Base-by-base conservation (phyloP, 2,888 invertebrate species). In the Margaritifera margaritifera region DNA sequence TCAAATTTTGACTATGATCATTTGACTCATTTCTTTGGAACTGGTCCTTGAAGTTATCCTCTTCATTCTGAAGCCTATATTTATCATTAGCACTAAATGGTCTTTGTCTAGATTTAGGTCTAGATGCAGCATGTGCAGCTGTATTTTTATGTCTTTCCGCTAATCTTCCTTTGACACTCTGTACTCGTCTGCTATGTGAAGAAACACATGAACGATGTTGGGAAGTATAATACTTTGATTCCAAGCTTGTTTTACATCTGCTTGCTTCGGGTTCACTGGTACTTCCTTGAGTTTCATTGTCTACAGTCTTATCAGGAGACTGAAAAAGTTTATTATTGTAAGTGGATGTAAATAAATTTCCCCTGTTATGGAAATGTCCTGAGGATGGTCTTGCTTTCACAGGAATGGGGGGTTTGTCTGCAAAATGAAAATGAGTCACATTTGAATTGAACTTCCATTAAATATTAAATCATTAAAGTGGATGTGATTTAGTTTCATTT, bases 111-210 rank as follows among this genome's bases (percentile, higher is more conserved):
- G 51, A 18, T 27, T 25, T 59, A 60, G 50, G 62, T 27, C n/a
- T 31, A 20, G 51, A 15, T 27, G 42, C 57, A 57, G 57, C n/a
- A 18, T 53, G 52, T 25, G 31, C 42, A 59, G 19, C 8, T 63
- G 56, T n/a, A 22, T 50, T 62, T 62, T 67, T 55, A 62, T 71
- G 56, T 73, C 72, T 58, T 56, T 72, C 56, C 55, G 53, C 50
- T 25, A 78, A 68, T 69, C 78, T 72, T 27, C 79, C 80, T 73
- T 81, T 82, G 24, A 81, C 84, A 78, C 84, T 84, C 63, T 79
- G 80, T 22, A 78, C 74, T 64, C 75, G 74, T 55, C 74, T 75
- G n/a, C 60, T 62, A 55, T 70, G 42, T 42, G 42, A 42, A 42
- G 42, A 42, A 42, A 42, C 15, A 42, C 42, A 11, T 42, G 42